A percentile compares a stretch with the other conserved stretches of the same genome.
Evolutionary conservation across 2,113 vertebrate species (phyloP).

Genomic region (Malaclemys terrapin): DNA sequence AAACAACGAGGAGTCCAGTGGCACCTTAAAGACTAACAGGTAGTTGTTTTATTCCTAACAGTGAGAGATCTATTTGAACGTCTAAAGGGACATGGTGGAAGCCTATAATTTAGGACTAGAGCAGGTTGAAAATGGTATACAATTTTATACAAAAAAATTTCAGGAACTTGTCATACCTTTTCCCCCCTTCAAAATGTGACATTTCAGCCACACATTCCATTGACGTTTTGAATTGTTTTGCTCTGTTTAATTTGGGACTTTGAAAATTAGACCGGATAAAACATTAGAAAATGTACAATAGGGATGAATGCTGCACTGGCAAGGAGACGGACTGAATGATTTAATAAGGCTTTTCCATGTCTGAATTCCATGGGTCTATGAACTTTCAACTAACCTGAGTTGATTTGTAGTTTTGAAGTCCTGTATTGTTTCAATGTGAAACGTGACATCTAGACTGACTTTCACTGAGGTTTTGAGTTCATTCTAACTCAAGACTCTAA

Average conservation of each 20-base stretch:
- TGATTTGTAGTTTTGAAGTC: not conserved
- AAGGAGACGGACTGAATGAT: not conserved
- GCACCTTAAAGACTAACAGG: no score
- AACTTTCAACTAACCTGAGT: not conserved
- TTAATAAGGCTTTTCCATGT: not conserved
- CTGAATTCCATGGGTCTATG: not conserved
- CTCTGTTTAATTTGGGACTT: not conserved
- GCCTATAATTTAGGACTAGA: not conserved
- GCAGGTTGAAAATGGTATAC: not conserved
- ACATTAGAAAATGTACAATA: not conserved
- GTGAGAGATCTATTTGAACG: not conserved
- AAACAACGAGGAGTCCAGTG: no score
- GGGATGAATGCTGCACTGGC: not conserved
- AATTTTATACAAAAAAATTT: not conserved
- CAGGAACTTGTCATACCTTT: not conserved
- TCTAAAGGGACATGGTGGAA: not conserved
- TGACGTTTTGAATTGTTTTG: not conserved
- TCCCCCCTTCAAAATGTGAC: not conserved
- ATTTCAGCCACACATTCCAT: not conserved
- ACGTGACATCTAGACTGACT: not conserved
- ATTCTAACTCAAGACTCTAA: not conserved
- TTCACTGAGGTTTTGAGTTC: not conserved
- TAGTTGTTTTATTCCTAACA: not conserved
- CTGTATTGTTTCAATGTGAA: not conserved
- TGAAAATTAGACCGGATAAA: not conserved